phyloP scores from a whole-genome alignment of 1,140 invertebrate genomes.

The Neodiprion fabricii region DNA sequence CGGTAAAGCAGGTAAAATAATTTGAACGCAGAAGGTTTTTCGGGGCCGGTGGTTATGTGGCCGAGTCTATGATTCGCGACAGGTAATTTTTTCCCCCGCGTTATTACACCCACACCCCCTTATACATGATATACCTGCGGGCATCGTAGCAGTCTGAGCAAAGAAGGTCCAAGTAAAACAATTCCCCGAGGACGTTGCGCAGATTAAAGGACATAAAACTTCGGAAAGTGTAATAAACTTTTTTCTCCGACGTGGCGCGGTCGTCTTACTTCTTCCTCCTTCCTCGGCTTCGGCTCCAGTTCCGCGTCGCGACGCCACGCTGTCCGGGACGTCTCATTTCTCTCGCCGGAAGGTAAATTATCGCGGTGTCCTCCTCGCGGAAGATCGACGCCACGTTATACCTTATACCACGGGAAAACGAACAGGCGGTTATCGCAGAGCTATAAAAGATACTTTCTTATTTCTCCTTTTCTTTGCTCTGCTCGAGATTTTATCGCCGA shows the following conservation, averaged over 20 bases:
- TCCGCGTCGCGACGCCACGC: background rate
- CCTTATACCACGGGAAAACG: background rate
- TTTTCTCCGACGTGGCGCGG: background rate
- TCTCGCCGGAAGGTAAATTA: background rate
- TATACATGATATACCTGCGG: too few relatives aligned
- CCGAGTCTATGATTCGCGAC: conserved; percentile 1
- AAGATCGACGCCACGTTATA: background rate
- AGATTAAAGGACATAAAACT: conserved; percentile 46
- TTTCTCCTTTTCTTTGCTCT: background rate
- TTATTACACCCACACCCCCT: too few relatives aligned
- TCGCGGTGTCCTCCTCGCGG: background rate
- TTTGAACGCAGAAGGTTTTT: background rate
- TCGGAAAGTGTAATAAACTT: conserved; percentile 24
- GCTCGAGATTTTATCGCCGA: too few relatives aligned
- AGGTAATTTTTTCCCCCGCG: background rate
- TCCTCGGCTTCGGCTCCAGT: background rate
- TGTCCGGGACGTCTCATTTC: conserved; percentile 4
- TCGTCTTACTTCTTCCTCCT: background rate
- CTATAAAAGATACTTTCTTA: background rate
- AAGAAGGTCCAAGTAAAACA: conserved; percentile 33
- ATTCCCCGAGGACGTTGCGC: conserved; percentile 34
- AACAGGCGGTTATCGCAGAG: background rate
- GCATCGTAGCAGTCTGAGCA: conserved; percentile 9
- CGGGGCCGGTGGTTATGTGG: too few relatives aligned
- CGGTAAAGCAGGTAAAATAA: background rate